Conservation (phyloP, 2,113 vertebrate species). For the Dolichotis patagonum region DNA sequence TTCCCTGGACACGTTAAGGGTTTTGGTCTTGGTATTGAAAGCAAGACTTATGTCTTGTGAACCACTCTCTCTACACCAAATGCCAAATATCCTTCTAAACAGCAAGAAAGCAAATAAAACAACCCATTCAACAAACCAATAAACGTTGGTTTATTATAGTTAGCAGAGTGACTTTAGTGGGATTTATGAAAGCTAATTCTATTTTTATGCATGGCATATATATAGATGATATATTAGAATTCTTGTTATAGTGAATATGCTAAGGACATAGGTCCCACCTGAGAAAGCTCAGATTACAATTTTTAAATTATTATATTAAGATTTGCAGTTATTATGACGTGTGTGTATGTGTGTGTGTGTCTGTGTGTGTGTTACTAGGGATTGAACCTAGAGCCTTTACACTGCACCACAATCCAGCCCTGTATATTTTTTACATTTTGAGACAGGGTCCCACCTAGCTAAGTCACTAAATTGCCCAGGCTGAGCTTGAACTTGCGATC, state of each 20-base stretch:
- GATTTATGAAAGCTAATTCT: conserved; percentile 61
- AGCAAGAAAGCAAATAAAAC: conserved; percentile 61
- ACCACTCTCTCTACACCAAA: not conserved
- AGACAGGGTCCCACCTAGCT: not conserved
- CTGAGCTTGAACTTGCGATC: not conserved
- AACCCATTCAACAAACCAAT: not conserved
- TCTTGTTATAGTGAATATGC: not conserved
- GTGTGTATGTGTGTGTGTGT: not conserved
- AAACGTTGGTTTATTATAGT: conserved; percentile 30
- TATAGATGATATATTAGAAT: conserved; percentile 36
- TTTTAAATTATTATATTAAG: conserved; percentile 51
- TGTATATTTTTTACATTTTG: not conserved
- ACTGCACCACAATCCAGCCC: not conserved
- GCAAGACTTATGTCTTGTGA: conserved; percentile 15
- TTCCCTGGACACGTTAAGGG: not conserved
- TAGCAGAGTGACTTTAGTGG: conserved; percentile 53
- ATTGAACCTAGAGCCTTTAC: not conserved
- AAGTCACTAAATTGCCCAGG: not conserved
- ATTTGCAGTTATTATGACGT: conserved; percentile 20
- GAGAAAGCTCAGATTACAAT: conserved; percentile 26
- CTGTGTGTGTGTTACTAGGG: not conserved
- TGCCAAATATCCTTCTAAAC: conserved; percentile 21
- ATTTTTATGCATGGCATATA: conserved; percentile 32
- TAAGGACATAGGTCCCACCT: not conserved
- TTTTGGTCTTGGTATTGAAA: conserved; percentile 56